Evolutionary conservation across 1,140 invertebrate genomes (phyloP), one percentile per base, ranked within the genome.

Genomic region (Protaetia brevitarsis): DNA sequence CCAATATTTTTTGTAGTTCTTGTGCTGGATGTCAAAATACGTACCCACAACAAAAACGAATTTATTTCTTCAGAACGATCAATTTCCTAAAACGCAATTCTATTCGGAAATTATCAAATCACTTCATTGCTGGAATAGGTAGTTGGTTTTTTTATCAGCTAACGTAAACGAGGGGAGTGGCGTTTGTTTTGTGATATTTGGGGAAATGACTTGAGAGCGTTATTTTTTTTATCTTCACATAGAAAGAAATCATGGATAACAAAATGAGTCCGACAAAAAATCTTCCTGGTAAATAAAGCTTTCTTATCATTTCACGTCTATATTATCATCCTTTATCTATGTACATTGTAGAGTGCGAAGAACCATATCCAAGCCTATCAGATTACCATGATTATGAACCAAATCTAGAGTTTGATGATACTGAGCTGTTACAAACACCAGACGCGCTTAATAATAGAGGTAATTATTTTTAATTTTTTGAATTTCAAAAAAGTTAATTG

Each of bases 381-480:
- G 93, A 95, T 79, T 92, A 89, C 77, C 92, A 95, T 79, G 93
- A 95, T 82, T 93, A 95, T 79, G 94, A 97, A 77, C 94, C 94
- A 23, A 93, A 94, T 81, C 83, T 97, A 76, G 95, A 97, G 79
- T 97, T 97, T 84, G 95, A 97, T 82, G 95, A 97, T 81, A 94
- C 93, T 8, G 95, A 97, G 81, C 78, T 95, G 56, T 88, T 89
- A 74, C 83, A 85, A 73, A 79, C 82, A 63, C 74, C 82, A 11
- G 78, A 80, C 69, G 78, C 64, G 29, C 75, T 80, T 66, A 78
- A 69, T 19, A 74, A 79, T 68, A 78, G 77, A 67, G 80, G 82
- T 82, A 79, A 78, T 61, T 66, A 62, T 66, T 29, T 60, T 56
- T n/a, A 29, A 6, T 16, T 29, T 8, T 13, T 41, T 2, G 7